Evolutionary conservation across 2,797 vertebrate species (phyloP).

Genomic region (Cirrhinus molitorella): DNA sequence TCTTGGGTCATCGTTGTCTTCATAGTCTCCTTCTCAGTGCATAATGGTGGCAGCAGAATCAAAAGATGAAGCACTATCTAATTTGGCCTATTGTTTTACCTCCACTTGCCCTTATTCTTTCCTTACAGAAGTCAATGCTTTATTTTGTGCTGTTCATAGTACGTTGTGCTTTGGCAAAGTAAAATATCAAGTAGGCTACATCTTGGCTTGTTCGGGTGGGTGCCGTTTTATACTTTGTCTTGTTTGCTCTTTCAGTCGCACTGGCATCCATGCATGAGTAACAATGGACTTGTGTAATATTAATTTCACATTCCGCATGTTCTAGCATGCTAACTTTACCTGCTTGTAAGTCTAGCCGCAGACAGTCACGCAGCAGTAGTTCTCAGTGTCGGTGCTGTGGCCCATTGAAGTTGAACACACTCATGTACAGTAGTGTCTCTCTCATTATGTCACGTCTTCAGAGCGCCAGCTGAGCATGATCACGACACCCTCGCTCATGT

Average conservation of each 20-base stretch:
- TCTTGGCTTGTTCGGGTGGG: background rate
- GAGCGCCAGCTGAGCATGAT: conserved; percentile 42
- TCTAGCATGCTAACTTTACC: background rate
- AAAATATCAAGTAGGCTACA: background rate
- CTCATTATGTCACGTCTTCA: conserved; percentile 14
- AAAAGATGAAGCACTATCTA: background rate
- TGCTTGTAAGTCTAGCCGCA: conserved; percentile 1
- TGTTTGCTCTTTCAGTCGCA: background rate
- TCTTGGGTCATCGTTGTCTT: background rate
- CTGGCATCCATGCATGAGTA: background rate
- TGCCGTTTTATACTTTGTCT: conserved; percentile 17
- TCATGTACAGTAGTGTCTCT: conserved; percentile 15
- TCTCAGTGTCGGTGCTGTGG: background rate
- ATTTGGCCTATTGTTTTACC: conserved; percentile 45
- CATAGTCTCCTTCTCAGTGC: too few species aligned
- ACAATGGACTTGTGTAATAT: conserved; percentile 4
- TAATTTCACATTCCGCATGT: background rate
- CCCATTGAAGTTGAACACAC: conserved; percentile 4
- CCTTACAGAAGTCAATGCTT: too few species aligned
- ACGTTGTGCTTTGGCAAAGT: conserved; percentile 8
- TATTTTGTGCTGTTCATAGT: too few species aligned
- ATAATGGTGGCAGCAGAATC: background rate
- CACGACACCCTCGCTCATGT: conserved; percentile 40
- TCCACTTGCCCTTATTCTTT: background rate
- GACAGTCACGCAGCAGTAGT: background rate